Base-by-base conservation (phyloP, 92 coral and sea anemone genomes). In the Paramuricea clavata region DNA sequence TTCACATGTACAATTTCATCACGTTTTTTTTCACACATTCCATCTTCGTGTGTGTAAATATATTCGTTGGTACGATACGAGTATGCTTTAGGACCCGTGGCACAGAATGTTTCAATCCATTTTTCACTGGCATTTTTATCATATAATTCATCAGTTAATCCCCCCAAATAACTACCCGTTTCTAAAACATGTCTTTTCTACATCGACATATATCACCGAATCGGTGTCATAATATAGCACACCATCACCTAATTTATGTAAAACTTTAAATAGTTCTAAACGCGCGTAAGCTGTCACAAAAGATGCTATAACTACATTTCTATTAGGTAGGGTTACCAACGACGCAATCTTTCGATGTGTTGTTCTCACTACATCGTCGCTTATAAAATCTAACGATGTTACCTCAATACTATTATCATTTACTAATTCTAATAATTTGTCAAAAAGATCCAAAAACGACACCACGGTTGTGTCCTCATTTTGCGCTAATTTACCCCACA, bases 151-250 rank as follows among this genome's bases (percentile, higher is more conserved):
- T 72, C 78, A 27, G 78, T 72, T 10, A 72, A 17, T 43, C 33
- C 78, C 26, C 78, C 78, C 49, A 34, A 72, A 72, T 72, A 72
- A 28, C 33, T 44, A 35, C 78, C 54, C 16, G 78, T 72, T 50
- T 23, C 49, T 72, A 72, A 26, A 12, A 50, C 41, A 7, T 44
- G 9, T 28, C 28, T 23, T 12, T 43, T 35, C 49, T 43, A 26
- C 78, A 33, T 33, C 35, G 22, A 28, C 49, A 50, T 72, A 72
- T 22, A 72, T 72, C 26, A 72, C 78, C 27, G 78, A 72, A 72
- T 72, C 78, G 22, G 49, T 72, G 49, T 72, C 76, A 34, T 69
- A 69, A 69, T 69, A 69, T 42, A 69, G 27, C 36, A 69, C 36
- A 34, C 76, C 28, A 26, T 72, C 78, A n/a, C n/a, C n/a, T n/a